phyloP scores from a whole-genome alignment of 2,888 invertebrate species.

The Caenorhabditis sp. region DNA sequence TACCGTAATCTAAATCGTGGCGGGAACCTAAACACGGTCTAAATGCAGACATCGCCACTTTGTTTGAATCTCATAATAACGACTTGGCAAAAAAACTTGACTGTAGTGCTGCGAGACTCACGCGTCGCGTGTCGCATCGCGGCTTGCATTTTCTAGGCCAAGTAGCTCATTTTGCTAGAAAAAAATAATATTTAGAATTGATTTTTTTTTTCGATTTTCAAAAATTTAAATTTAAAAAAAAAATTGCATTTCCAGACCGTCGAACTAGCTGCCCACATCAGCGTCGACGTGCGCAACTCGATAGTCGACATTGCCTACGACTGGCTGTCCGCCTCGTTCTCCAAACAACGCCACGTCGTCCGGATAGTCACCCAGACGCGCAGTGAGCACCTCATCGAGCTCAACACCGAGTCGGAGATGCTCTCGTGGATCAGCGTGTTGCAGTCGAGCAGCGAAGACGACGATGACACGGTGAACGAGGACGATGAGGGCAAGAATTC shows the following conservation, averaged over 20 bases:
- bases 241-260: conserved; percentile 57
- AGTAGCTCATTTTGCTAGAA: too few relatives aligned
- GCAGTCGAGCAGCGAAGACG: conserved; percentile 67
- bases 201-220: too few relatives aligned
- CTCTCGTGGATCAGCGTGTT: conserved; percentile 71
- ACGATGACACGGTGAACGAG: not conserved
- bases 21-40: too few relatives aligned
- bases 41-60: too few relatives aligned
- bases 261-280: conserved; percentile 53
- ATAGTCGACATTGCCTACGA: conserved; percentile 75
- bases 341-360: conserved; percentile 68
- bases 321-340: conserved; percentile 61
- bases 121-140: too few relatives aligned
- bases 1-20: too few relatives aligned
- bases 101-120: too few relatives aligned
- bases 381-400: conserved; percentile 69
- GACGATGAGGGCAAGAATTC: not conserved
- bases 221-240: too few relatives aligned
- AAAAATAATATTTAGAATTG: too few relatives aligned
- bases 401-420: conserved; percentile 71
- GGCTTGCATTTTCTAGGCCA: too few relatives aligned
- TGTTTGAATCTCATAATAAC: too few relatives aligned
- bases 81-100: too few relatives aligned
- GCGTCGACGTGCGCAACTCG: conserved; percentile 69
- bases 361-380: conserved; percentile 68